Percentiles rank a stretch among this genome's conserved stretches.
These are phyloP conservation scores for Python bivittatus DNA, from an alignment of 2,113 vertebrate genomes.

Conservation along the genomic window DNA sequence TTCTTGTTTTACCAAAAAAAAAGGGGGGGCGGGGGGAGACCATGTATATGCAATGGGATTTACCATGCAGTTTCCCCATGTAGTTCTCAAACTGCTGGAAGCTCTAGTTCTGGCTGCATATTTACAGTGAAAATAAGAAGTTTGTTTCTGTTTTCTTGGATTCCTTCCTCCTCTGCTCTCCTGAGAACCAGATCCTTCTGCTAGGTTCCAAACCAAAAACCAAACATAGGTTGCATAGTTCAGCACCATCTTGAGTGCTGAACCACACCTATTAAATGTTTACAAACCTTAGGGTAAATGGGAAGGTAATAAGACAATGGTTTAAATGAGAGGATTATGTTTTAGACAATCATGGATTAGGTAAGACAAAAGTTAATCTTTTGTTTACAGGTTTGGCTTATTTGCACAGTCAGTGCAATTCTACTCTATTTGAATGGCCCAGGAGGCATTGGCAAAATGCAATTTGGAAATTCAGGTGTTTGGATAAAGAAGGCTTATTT, in stretches of 20 bases:
- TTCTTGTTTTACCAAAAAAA: no score
- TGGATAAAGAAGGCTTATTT: not conserved
- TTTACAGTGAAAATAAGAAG: constrained; percentile 35
- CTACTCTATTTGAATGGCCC: not conserved
- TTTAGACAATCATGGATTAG: not conserved
- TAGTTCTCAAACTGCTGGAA: constrained; percentile 37
- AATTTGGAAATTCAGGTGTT: not conserved
- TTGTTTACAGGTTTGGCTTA: not conserved
- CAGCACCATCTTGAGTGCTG: not conserved
- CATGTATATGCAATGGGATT: not conserved
- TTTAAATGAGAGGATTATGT: no score
- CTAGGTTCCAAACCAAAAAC: constrained; percentile 23
- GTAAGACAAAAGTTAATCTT: not conserved
- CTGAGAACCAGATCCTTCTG: constrained; percentile 27
- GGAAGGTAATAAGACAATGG: not conserved
- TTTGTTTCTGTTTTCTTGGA: constrained; percentile 56
- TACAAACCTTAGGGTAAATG: not conserved
- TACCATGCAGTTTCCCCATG: not conserved
- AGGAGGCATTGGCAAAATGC: not conserved
- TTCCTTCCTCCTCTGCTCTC: constrained; percentile 34
- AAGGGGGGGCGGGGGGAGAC: no score
- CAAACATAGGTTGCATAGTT: not conserved
- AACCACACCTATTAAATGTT: not conserved
- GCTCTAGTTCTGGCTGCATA: constrained; percentile 57
- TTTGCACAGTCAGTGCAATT: not conserved